A percentile compares a stretch with the other conserved stretches of the same genome.
phyloP scores from a whole-genome alignment of 2,888 invertebrate genomes.

The Ypsolopha scabrella region DNA sequence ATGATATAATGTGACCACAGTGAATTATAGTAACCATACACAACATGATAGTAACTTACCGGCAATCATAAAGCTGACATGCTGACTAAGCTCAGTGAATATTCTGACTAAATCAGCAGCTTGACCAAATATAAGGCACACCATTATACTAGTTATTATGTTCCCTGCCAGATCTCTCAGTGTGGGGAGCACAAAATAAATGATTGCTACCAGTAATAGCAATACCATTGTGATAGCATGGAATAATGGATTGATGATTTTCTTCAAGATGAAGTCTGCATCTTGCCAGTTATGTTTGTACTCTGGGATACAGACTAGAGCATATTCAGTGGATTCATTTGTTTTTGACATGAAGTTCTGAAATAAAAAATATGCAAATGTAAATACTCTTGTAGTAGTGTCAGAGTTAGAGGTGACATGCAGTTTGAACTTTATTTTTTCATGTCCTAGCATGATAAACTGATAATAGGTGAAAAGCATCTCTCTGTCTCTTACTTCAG shows the following conservation, averaged over 20 bases:
- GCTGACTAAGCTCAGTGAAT: conserved; percentile 84
- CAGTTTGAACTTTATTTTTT: too few species aligned
- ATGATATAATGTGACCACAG: too few species aligned
- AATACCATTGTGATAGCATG: conserved; percentile 80
- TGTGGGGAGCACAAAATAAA: conserved; percentile 87
- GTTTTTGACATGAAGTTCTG: conserved; percentile 63
- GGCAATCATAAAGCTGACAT: conserved; percentile 83
- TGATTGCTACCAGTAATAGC: conserved; percentile 78
- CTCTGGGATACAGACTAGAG: conserved; percentile 80
- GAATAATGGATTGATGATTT: conserved; percentile 81
- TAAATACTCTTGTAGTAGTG: too few species aligned
- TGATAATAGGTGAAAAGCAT: background rate
- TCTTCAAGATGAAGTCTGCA: conserved; percentile 78
- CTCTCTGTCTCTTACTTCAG: background rate
- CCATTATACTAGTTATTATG: conserved; percentile 83
- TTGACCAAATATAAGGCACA: conserved; percentile 83
- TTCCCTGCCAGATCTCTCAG: conserved; percentile 86
- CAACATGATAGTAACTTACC: conserved; percentile 53
- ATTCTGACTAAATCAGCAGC: conserved; percentile 83
- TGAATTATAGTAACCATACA: too few species aligned
- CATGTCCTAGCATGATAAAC: too few species aligned
- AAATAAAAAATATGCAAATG: conserved; percentile 18
- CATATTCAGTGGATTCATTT: conserved; percentile 73
- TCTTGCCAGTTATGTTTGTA: conserved; percentile 79
- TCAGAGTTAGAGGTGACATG: too few species aligned